A percentile compares a stretch with the other conserved stretches of the same genome.
phyloP scores from a whole-genome alignment of 2,888 invertebrate species.

The Sphecodes monilicornis region DNA sequence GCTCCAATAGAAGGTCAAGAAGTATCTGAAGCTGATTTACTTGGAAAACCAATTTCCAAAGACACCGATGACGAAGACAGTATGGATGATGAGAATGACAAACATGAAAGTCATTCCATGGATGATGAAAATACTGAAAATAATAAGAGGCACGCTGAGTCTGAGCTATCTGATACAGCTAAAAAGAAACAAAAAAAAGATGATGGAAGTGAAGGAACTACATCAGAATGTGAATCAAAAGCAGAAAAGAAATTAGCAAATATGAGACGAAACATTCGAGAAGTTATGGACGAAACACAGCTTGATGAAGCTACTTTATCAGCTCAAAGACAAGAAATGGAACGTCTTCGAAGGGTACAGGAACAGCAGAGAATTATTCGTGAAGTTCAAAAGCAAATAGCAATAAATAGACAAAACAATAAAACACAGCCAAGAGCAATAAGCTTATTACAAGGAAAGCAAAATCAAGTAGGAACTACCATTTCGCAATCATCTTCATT shows the following conservation, averaged over 20 bases:
- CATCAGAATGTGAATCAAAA: conserved; percentile 80
- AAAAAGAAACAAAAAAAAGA: conserved; percentile 82
- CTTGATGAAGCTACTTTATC: conserved; percentile 96
- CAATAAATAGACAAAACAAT: conserved; percentile 89
- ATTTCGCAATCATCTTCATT: conserved; percentile 78
- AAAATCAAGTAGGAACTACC: conserved; percentile 79
- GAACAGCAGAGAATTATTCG: conserved; percentile 93
- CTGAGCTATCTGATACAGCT: conserved; percentile 77
- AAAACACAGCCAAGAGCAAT: conserved; percentile 90
- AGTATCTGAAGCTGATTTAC: conserved; percentile 81
- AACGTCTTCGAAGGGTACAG: conserved; percentile 93
- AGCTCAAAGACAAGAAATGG: conserved; percentile 97
- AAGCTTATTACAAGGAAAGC: conserved; percentile 90
- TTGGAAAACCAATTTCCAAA: conserved; percentile 78
- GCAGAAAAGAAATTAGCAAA: conserved; percentile 85
- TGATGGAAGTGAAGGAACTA: conserved; percentile 82
- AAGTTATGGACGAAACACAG: conserved; percentile 97
- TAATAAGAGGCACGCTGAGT: conserved; percentile 82
- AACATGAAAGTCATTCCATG: conserved; percentile 74
- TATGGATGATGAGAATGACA: conserved; percentile 78
- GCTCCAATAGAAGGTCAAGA: conserved; percentile 83
- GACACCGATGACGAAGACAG: conserved; percentile 80
- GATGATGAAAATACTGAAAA: conserved; percentile 80
- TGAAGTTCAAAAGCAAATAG: conserved; percentile 93
- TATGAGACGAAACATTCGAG: conserved; percentile 94